A percentile compares a stretch with the other conserved stretches of the same genome.
Conservation (phyloP, 2,888 invertebrate genomes). For the Ophion costatus region DNA sequence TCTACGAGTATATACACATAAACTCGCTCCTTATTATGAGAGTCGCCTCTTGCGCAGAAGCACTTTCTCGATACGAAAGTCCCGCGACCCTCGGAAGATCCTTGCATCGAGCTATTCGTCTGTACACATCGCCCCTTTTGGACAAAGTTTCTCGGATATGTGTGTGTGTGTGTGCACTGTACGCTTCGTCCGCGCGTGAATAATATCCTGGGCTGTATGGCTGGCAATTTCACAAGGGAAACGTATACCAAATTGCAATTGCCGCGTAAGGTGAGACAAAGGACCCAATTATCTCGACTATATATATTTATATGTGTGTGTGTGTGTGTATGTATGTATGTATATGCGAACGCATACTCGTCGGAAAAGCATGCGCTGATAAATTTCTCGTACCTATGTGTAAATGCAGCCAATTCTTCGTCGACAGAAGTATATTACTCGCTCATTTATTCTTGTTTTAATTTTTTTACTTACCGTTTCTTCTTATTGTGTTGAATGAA, state of each 20-base stretch:
- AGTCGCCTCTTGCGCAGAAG: slow-evolving; percentile 4
- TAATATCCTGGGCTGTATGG: slow-evolving; percentile 19
- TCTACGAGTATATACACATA: too few species aligned
- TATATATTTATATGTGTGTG: too few species aligned
- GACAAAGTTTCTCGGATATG: slow-evolving; percentile 25
- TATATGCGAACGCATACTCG: not conserved
- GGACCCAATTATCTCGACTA: not conserved
- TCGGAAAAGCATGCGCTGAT: not conserved
- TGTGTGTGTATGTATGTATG: too few species aligned
- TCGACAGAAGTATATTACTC: too few species aligned
- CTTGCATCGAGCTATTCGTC: slow-evolving; percentile 15
- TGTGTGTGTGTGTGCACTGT: not conserved
- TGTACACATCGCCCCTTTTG: slow-evolving; percentile 2
- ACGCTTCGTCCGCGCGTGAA: slow-evolving; percentile 18
- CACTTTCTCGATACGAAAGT: slow-evolving; percentile 10
- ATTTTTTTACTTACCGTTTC: too few species aligned
- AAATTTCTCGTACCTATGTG: slow-evolving; percentile 3
- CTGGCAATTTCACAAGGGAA: slow-evolving; percentile 18
- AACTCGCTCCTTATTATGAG: not conserved
- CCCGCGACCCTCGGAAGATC: not conserved
- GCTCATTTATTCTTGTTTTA: too few species aligned
- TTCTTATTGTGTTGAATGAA: too few species aligned
- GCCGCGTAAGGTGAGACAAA: slow-evolving; percentile 21
- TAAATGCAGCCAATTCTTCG: too few species aligned
- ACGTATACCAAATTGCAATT: slow-evolving; percentile 21